Conservation (phyloP, 2,113 vertebrate species). For the Notechis scutatus region DNA sequence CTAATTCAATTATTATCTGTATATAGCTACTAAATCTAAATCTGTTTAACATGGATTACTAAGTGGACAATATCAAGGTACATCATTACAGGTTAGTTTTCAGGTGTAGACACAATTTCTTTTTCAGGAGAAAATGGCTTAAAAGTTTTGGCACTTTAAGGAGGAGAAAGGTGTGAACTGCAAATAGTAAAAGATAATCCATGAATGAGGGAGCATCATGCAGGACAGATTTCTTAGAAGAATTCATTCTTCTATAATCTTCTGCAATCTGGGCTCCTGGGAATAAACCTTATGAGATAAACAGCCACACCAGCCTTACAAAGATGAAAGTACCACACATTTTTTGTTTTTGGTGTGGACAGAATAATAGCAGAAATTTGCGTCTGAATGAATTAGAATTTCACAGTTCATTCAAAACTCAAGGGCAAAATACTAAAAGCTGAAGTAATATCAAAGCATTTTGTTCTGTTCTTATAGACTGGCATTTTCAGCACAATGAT, state of each 20-base stretch:
- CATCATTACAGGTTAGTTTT: background rate
- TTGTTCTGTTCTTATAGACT: background rate
- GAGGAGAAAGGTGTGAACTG: background rate
- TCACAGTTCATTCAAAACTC: background rate
- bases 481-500: background rate
- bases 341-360: background rate
- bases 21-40: background rate
- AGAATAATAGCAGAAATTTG: background rate
- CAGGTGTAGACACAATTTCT: background rate
- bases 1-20: background rate
- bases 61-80: background rate
- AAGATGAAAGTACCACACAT: background rate
- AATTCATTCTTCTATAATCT: background rate
- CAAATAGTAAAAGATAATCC: background rate
- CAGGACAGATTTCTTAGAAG: background rate
- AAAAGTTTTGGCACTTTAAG: background rate
- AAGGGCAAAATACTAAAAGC: background rate
- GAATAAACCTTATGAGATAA: background rate
- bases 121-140: background rate
- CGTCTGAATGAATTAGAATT: background rate
- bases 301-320: background rate
- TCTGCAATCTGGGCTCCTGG: background rate
- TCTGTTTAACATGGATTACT: background rate
- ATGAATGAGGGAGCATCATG: background rate
- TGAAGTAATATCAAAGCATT: background rate